Evolutionary conservation across 2,113 vertebrate species (phyloP).

Genomic region (Austrofundulus limnaeus): DNA sequence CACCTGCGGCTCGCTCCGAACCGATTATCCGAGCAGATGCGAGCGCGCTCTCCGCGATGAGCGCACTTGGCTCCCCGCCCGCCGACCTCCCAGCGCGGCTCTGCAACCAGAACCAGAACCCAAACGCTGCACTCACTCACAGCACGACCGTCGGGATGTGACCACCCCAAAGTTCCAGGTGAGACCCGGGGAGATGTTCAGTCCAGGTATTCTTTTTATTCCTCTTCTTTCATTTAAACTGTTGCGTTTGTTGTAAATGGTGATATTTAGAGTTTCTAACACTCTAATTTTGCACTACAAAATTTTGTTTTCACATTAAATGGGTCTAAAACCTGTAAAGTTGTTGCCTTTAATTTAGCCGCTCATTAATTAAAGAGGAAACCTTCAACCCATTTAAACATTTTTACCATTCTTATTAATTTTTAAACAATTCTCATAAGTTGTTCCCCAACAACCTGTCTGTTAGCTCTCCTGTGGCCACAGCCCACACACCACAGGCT

Average conservation of each 20-base stretch:
- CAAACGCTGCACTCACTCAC: not conserved
- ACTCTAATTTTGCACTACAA: too few relatives aligned
- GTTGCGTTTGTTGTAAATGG: not conserved
- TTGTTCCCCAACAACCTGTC: not conserved
- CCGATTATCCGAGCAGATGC: slow-evolving; percentile 8
- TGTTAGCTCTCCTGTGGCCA: slow-evolving; percentile 7
- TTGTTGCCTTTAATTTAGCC: too few relatives aligned
- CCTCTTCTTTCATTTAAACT: not conserved
- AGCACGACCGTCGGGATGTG: slow-evolving; percentile 3
- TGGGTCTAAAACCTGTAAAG: too few relatives aligned
- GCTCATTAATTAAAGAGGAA: too few relatives aligned
- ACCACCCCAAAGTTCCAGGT: slow-evolving; percentile 38
- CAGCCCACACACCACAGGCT: not conserved
- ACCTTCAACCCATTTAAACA: too few relatives aligned
- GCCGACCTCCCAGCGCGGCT: slow-evolving; percentile 15
- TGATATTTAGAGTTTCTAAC: too few relatives aligned
- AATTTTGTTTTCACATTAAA: too few relatives aligned
- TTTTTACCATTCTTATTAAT: too few relatives aligned
- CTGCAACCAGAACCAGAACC: slow-evolving; percentile 9
- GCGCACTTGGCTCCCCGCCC: slow-evolving; percentile 42
- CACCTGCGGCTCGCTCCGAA: slow-evolving; percentile 45
- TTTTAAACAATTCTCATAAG: too few relatives aligned
- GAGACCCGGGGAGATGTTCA: slow-evolving; percentile 20
- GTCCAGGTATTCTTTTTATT: not conserved
- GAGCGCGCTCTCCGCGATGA: slow-evolving; percentile 36